Evolutionary conservation across 2,113 vertebrate species (phyloP).

Genomic region (Hydrolagus affinis): DNA sequence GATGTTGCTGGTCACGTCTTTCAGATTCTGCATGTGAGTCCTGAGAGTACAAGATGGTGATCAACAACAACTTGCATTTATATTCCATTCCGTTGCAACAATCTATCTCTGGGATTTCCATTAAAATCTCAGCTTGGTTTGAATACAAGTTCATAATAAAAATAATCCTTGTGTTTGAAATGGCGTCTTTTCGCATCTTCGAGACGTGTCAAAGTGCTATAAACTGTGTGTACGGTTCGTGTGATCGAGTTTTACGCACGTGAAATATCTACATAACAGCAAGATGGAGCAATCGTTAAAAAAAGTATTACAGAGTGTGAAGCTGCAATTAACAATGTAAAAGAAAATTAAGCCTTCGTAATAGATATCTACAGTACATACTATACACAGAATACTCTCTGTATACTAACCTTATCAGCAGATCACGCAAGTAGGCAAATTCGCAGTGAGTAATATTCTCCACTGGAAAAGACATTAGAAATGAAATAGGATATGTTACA

Average conservation of each 20-base stretch:
- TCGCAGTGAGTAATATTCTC: slow-evolving; percentile 95
- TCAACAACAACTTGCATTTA: not conserved
- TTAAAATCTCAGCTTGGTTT: no score
- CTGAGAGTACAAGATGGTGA: slow-evolving; percentile 48
- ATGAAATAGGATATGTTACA: not conserved
- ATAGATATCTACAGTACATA: not conserved
- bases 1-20: slow-evolving; percentile 94
- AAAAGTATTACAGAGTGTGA: not conserved
- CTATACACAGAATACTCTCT: not conserved
- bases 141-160: no score
- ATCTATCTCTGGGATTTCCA: no score
- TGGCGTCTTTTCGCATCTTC: no score
- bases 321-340: not conserved
- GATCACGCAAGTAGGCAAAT: slow-evolving; percentile 91
- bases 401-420: slow-evolving; percentile 82
- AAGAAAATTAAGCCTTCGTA: not conserved
- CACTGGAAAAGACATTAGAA: slow-evolving; percentile 57
- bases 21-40: slow-evolving; percentile 98
- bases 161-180: no score
- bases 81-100: no score
- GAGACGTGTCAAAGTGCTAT: no score
- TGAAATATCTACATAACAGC: no score
- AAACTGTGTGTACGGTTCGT: no score
- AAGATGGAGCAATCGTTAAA: not conserved
- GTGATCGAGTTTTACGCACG: no score